Percentiles rank a stretch among this genome's conserved stretches.
Evolutionary conservation across 2,888 invertebrate genomes (phyloP).

Genomic region (Drosophila sordidapex): DNA sequence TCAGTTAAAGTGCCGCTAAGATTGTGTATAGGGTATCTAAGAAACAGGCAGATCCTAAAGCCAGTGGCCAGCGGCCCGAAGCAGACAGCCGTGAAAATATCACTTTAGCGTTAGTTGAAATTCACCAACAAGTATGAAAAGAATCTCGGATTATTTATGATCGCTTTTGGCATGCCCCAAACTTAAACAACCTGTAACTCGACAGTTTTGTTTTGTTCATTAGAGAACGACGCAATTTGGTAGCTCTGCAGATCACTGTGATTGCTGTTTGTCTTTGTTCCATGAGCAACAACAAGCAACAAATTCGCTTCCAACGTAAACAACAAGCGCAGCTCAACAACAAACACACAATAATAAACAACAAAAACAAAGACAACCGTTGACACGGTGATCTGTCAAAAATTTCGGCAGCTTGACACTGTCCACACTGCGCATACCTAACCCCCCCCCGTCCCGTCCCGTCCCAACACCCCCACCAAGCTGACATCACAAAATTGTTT

Average conservation of each 20-base stretch:
- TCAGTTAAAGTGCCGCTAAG: not conserved
- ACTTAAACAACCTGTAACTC: constrained; percentile 11
- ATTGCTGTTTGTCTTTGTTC: constrained; percentile 21
- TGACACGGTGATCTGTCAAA: constrained; percentile 73
- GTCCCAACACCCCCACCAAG: not conserved
- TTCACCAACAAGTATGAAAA: constrained; percentile 18
- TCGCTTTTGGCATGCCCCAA: constrained; percentile 18
- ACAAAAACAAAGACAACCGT: constrained; percentile 54
- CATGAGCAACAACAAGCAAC: constrained; percentile 41
- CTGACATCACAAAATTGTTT: constrained; percentile 14
- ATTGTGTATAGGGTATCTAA: constrained; percentile 1
- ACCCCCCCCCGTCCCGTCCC: not conserved
- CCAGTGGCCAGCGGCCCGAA: constrained; percentile 48
- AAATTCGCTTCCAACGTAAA: constrained; percentile 53
- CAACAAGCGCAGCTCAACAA: constrained; percentile 41
- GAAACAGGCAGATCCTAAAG: constrained; percentile 20
- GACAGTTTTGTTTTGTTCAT: not conserved
- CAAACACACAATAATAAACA: constrained; percentile 16
- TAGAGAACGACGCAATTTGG: constrained; percentile 36
- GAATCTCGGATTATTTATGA: constrained; percentile 26
- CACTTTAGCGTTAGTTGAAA: constrained; percentile 21
- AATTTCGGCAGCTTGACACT: constrained; percentile 61
- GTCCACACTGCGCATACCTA: constrained; percentile 45
- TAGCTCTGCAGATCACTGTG: constrained; percentile 29
- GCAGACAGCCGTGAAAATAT: constrained; percentile 28